Base-by-base conservation (phyloP, 2,888 invertebrate genomes). In the Archips xylosteana region DNA sequence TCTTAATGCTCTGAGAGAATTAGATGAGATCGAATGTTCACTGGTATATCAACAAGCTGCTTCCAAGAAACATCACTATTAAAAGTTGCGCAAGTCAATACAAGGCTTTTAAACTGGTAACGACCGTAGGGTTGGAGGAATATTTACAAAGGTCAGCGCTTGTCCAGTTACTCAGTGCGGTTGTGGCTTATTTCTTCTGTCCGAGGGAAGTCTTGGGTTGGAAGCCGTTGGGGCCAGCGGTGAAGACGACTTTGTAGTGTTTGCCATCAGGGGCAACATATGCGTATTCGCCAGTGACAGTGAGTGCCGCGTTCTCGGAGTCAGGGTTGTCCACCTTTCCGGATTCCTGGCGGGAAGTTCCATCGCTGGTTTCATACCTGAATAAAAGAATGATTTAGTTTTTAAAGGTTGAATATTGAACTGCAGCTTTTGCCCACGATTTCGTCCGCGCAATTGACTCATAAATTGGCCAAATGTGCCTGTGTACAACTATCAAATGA, bases 281-380 rank as follows among this genome's bases (percentile, higher is more conserved):
- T 0, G 95, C 92, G 83, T 95, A 95, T 66, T 95, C 94, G 59
- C 96, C 96, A 10, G 94, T 95, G 3, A 96, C 96, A 1, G 95
- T 95, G 3, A 96, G 88, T 4, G 96, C 94, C 77, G 96, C 96
- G 77, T 96, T 95, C 75, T 96, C 96, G 0, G 94, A 90, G 32
- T 95, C 92, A 70, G 96, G 96, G 75, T 95, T 95, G 89, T 96
- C 96, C 2, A 96, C 81, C 76, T 95, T 95, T 34, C 96, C 96
- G 81, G 95, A 95, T 83, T 96, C 96, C 77, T 95, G 95, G 74
- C 95, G 93, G 15, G 95, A 95, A 68, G 95, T 96, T 63, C 96
- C 96, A 77, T 96, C 96, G 80, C 96, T 96, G 36, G 96, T 96
- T 82, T 96, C 96, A 75, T 95, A 96, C 42, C 96, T 95, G 23